Evolutionary conservation across 2,888 invertebrate genomes (phyloP).

Genomic region (Tineola bisselliella): DNA sequence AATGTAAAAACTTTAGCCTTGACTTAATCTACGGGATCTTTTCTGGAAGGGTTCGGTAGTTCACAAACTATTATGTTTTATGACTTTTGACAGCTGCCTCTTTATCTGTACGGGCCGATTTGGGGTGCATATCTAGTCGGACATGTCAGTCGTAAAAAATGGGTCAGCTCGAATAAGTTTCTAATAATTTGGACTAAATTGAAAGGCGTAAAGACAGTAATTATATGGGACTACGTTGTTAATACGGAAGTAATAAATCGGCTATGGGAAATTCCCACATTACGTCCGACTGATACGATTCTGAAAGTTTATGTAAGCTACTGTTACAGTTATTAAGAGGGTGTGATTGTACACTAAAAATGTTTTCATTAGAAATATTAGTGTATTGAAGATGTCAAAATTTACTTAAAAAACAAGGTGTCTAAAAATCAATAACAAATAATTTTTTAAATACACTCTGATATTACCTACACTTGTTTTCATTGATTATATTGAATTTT

Average conservation of each 20-base stretch:
- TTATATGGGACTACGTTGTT: neutral
- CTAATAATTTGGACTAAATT: neutral
- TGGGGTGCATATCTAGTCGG: neutral
- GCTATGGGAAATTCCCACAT: slow-evolving; percentile 15
- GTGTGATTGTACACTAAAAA: too few species aligned
- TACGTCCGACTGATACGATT: slow-evolving; percentile 3
- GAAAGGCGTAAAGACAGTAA: slow-evolving; percentile 3
- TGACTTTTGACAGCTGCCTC: slow-evolving; percentile 3
- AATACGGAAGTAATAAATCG: slow-evolving; percentile 13
- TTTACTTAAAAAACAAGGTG: too few species aligned
- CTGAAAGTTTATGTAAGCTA: neutral
- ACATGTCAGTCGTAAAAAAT: neutral
- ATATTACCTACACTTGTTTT: too few species aligned
- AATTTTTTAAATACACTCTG: too few species aligned
- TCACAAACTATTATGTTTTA: neutral
- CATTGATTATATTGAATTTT: too few species aligned
- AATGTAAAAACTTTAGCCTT: neutral
- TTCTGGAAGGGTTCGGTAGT: neutral
- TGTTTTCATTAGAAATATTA: too few species aligned
- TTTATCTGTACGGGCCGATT: neutral
- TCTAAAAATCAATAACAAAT: too few species aligned
- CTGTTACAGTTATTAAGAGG: neutral
- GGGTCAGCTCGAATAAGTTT: neutral
- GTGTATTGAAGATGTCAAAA: too few species aligned
- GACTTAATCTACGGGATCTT: neutral